A percentile compares a stretch with the other conserved stretches of the same genome.
Conservation (phyloP, 2,888 invertebrate species). For the Dryobotodes eremita region DNA sequence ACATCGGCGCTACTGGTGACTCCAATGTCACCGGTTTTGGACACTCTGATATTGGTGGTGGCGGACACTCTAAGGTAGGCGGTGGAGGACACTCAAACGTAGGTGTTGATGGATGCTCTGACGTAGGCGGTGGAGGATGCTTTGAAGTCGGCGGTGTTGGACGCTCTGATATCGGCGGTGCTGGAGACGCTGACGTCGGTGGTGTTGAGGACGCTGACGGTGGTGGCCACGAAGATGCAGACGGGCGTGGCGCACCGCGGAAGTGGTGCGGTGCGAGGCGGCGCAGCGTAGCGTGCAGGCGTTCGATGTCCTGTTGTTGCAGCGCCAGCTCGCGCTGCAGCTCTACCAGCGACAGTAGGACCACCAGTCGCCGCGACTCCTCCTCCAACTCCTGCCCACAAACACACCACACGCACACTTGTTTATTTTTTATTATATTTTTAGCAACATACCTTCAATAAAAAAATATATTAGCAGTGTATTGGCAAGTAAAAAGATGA, state of each 20-base stretch:
- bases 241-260: neutral
- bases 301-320: slow-evolving; percentile 70
- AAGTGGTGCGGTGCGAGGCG: slow-evolving; percentile 4
- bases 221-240: neutral
- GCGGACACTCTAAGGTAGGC: neutral
- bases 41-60: neutral
- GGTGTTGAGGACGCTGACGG: neutral
- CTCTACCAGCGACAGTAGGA: slow-evolving; percentile 69
- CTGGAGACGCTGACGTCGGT: neutral
- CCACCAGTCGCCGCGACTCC: slow-evolving; percentile 69
- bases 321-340: slow-evolving; percentile 67
- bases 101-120: neutral
- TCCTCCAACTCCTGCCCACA: slow-evolving; percentile 62
- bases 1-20: neutral
- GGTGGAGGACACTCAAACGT: too few relatives aligned
- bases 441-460: neutral
- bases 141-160: neutral
- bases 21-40: neutral
- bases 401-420: neutral
- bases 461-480: too few relatives aligned
- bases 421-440: neutral
- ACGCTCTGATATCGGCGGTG: neutral
- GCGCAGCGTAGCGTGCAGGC: slow-evolving; percentile 44
- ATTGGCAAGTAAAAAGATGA: too few relatives aligned
- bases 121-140: neutral